These are phyloP conservation scores for Todiramphus chloris DNA, from an alignment of 2,113 vertebrate genomes.

Conservation along the genomic window DNA sequence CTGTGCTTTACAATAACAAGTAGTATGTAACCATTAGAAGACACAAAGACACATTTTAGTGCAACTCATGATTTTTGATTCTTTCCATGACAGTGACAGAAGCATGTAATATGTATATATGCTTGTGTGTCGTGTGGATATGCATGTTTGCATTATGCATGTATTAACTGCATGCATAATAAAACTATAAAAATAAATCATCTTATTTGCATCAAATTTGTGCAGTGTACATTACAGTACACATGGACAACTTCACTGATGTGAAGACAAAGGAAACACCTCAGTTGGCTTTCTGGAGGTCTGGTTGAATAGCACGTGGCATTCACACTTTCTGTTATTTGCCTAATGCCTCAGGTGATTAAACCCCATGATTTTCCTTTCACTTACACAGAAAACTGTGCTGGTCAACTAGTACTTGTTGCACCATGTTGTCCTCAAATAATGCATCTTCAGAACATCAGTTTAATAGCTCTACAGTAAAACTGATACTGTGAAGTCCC, in stretches of 20 bases:
- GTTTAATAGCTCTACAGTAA: background rate
- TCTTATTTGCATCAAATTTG: background rate
- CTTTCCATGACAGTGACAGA: background rate
- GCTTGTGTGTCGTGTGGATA: background rate
- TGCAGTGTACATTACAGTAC: background rate
- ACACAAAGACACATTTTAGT: background rate
- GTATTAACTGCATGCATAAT: conserved; percentile 40
- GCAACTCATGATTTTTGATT: background rate
- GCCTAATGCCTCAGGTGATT: conserved; percentile 25
- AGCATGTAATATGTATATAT: background rate
- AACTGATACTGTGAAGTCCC: background rate
- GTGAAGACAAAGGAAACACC: conserved; percentile 20
- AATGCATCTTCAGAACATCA: conserved; percentile 11
- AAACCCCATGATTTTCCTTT: conserved; percentile 11
- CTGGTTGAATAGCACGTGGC: background rate
- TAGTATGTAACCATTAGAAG: background rate
- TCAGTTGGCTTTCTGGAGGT: background rate
- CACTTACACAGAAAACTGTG: background rate
- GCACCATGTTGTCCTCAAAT: background rate
- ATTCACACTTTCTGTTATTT: conserved; percentile 24
- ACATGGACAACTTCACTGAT: background rate
- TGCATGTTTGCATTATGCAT: conserved; percentile 29
- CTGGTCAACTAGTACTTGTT: conserved; percentile 39
- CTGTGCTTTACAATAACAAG: background rate
- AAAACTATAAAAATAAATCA: conserved; percentile 22